A percentile compares a stretch with the other conserved stretches of the same genome.
Conservation (phyloP, 1,140 invertebrate genomes). For the Temnothorax longispinosus region DNA sequence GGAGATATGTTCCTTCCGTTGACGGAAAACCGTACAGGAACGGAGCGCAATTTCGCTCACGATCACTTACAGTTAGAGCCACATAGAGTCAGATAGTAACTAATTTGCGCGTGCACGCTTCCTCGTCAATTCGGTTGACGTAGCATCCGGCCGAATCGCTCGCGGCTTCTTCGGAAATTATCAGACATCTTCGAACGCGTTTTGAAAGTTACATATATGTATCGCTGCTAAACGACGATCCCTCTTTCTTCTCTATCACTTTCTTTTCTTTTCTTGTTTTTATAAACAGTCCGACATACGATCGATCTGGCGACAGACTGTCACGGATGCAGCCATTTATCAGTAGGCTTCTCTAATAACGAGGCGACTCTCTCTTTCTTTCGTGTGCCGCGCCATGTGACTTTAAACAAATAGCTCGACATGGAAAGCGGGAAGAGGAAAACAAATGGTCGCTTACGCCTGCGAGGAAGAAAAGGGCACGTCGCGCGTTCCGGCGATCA, state of each 20-base stretch:
- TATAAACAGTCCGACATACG: background rate
- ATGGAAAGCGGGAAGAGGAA: slow-evolving; percentile 71
- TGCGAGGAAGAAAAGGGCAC: slow-evolving; percentile 50
- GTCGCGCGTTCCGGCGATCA: slow-evolving; percentile 78
- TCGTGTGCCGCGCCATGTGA: background rate
- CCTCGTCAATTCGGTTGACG: background rate
- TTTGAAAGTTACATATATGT: background rate
- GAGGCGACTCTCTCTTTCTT: slow-evolving; percentile 57
- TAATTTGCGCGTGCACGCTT: slow-evolving; percentile 35
- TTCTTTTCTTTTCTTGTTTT: background rate
- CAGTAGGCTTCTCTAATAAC: slow-evolving; percentile 74
- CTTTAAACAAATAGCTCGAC: slow-evolving; percentile 75
- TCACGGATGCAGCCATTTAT: slow-evolving; percentile 65
- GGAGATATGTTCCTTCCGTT: slow-evolving; percentile 56
- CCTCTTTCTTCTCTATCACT: background rate
- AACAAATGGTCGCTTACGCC: slow-evolving; percentile 74
- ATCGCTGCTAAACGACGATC: background rate
- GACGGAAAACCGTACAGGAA: slow-evolving; percentile 1
- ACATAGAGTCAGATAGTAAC: background rate
- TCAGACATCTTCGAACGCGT: background rate
- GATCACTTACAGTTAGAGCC: slow-evolving; percentile 41
- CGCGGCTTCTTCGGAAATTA: background rate
- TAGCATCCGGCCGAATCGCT: background rate
- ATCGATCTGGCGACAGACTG: slow-evolving; percentile 57
- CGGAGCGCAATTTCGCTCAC: slow-evolving; percentile 44